Evolutionary conservation across 2,888 invertebrate genomes (phyloP).

Genomic region (Mesorhabditis belari): DNA sequence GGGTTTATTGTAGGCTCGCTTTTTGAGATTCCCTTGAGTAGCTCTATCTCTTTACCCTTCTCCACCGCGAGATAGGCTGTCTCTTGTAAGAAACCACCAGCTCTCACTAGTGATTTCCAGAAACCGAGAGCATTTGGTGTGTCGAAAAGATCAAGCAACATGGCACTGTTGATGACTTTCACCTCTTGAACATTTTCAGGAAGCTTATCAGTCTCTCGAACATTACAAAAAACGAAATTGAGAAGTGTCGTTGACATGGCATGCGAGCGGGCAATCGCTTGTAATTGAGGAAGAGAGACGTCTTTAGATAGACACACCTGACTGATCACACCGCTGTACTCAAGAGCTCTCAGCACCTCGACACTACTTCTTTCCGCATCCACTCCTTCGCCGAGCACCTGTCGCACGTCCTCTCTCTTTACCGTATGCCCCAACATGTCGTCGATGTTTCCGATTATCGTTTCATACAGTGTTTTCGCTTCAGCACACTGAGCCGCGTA

Average conservation of each 20-base stretch:
- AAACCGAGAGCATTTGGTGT: constrained; percentile 4
- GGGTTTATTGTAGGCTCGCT: background rate
- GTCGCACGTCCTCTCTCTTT: background rate
- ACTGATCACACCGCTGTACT: background rate
- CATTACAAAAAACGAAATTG: background rate
- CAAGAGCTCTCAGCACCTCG: background rate
- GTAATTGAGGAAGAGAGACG: background rate
- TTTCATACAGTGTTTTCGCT: background rate
- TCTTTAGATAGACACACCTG: background rate
- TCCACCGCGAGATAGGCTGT: background rate
- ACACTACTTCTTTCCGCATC: background rate
- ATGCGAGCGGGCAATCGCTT: background rate
- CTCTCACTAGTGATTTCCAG: background rate
- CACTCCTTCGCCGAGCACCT: too few relatives aligned
- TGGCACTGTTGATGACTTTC: background rate
- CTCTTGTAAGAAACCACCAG: constrained; percentile 3
- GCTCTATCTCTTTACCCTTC: background rate
- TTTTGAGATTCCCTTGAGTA: background rate
- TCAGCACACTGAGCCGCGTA: constrained; percentile 1
- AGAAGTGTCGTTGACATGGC: background rate
- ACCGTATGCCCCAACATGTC: constrained; percentile 2
- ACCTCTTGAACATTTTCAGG: background rate
- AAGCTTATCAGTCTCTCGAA: background rate
- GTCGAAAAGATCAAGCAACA: background rate
- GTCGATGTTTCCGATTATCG: constrained; percentile 3